Conservation (phyloP, 2,113 vertebrate genomes). For the Ibidorhyncha struthersii region DNA sequence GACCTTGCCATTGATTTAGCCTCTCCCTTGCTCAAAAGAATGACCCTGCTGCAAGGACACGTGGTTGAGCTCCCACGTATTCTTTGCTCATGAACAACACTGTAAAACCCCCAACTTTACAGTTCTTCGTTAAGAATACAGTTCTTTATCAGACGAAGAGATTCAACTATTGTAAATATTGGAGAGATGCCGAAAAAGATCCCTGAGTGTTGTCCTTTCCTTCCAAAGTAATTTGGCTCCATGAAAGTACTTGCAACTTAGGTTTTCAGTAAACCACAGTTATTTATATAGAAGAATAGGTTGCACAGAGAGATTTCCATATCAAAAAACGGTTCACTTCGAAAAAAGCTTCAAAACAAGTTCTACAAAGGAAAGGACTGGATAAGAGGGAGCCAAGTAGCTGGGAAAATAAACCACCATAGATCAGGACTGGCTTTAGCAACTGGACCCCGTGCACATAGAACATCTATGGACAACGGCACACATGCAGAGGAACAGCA, state of each 20-base stretch:
- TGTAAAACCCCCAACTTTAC: accelerated
- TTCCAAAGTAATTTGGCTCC: not conserved
- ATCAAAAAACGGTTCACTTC: not conserved
- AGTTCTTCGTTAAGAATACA: not conserved
- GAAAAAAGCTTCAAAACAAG: not conserved
- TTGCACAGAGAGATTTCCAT: not conserved
- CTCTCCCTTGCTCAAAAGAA: not conserved
- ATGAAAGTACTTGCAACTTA: not conserved
- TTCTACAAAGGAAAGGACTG: not conserved
- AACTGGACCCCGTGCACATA: accelerated
- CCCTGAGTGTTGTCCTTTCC: not conserved
- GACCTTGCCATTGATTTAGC: too few species aligned
- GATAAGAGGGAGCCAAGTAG: not conserved
- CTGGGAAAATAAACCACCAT: not conserved
- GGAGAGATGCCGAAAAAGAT: not conserved
- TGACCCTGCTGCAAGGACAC: not conserved
- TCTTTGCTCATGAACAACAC: not conserved
- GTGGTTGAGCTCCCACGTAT: not conserved
- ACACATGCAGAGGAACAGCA: not conserved
- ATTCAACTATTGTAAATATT: not conserved
- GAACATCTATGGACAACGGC: not conserved
- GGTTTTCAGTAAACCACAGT: not conserved
- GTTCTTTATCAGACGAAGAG: not conserved
- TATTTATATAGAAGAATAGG: not conserved
- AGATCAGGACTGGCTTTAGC: not conserved